Base-by-base conservation (phyloP, 2,113 vertebrate species). In the Solea solea region DNA sequence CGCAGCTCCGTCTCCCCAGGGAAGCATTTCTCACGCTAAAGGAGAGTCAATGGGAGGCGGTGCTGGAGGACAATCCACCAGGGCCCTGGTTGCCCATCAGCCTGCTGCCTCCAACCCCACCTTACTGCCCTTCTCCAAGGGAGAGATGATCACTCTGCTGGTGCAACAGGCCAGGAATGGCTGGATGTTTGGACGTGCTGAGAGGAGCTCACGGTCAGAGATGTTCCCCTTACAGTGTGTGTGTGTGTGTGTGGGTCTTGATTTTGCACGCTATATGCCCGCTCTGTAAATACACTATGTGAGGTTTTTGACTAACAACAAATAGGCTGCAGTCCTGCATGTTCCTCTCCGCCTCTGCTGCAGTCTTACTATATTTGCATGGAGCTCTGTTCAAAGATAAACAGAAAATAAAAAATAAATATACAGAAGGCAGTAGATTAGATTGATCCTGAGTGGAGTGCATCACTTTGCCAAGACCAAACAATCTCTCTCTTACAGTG, bases 141-240 rank as follows among this genome's bases (percentile, higher is more conserved):
- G 95, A 16, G 94, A 96, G 6, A 28, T 91, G 12, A 90, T 99
- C 82, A 88, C 54, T 0, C 90, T 97, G 80, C 81, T 96, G 70
- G 92, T 92, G 74, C 89, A 90, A 0, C 93, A 96, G 15, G 91
- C 95, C 0, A 92, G 90, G 76, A 98, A 98, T 0, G 97, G 97
- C 80, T 98, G 97, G 97, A 91, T 98, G 12, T 99, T 94, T 0
- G 97, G 97, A 60, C 93, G 89, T 1, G 81, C 92, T 40, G 95
- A 96, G 50, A 93, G 90, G 69, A 90, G 71, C 14, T 62, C 86
- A 44, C 63, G 86, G 93, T 94, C 63, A 84, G 89, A 52, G 4
- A n/a, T 9, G 51, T 0, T 0, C 16, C 14, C 2, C 25, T 2
- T 40, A 2, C 9, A 10, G 51, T 60, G 10, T 39, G 40, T 34